These are phyloP conservation scores for Pseudeuparius sepicola DNA, from an alignment of 2,888 invertebrate genomes.

Conservation along the genomic window DNA sequence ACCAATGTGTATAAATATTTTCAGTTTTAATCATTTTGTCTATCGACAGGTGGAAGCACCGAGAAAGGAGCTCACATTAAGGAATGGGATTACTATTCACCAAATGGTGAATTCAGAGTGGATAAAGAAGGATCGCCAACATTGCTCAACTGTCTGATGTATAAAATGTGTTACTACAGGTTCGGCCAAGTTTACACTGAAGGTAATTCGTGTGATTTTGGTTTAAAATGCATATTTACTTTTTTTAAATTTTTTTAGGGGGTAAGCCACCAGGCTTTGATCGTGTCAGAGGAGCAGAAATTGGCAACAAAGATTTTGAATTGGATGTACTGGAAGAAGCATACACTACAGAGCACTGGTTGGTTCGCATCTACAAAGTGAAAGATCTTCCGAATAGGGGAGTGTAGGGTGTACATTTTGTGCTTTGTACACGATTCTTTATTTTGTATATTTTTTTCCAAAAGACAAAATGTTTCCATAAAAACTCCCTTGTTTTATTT, in stretches of 20 bases:
- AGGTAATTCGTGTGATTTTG: too few species aligned
- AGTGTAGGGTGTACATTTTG: slow-evolving; percentile 41
- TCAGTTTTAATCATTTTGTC: slow-evolving; percentile 40
- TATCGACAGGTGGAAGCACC: slow-evolving; percentile 72
- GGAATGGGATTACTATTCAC: slow-evolving; percentile 94
- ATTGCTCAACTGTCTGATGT: slow-evolving; percentile 95
- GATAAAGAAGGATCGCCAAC: slow-evolving; percentile 89
- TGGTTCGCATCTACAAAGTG: slow-evolving; percentile 96
- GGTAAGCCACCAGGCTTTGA: slow-evolving; percentile 95
- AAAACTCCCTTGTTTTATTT: slow-evolving; percentile 1
- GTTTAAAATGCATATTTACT: neutral
- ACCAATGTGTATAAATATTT: neutral
- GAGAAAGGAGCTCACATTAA: slow-evolving; percentile 90
- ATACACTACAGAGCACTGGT: slow-evolving; percentile 98
- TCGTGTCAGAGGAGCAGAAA: slow-evolving; percentile 92
- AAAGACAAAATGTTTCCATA: neutral
- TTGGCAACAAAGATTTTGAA: slow-evolving; percentile 97
- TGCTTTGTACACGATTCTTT: slow-evolving; percentile 11
- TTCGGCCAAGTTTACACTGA: slow-evolving; percentile 96
- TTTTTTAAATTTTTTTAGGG: slow-evolving; percentile 32
- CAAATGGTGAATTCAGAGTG: slow-evolving; percentile 90
- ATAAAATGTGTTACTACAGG: slow-evolving; percentile 98
- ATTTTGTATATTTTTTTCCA: neutral
- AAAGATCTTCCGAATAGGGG: slow-evolving; percentile 89
- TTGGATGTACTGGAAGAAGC: slow-evolving; percentile 98